phyloP scores from a whole-genome alignment of 2,888 invertebrate species.

The Drosophila flavopinicola region DNA sequence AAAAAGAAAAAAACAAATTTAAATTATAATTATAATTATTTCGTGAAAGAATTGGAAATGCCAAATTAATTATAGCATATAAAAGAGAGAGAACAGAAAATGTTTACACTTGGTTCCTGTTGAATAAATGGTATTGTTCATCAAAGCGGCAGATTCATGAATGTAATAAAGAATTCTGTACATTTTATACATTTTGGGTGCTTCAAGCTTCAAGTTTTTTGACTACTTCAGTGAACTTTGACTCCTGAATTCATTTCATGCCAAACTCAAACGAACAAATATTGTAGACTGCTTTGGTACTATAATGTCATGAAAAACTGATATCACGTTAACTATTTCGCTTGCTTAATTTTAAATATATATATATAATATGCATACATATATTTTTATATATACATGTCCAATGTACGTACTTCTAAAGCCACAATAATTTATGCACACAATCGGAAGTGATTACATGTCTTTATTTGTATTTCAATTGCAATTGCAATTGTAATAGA shows the following conservation, averaged over 20 bases:
- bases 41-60: slow-evolving; percentile 51
- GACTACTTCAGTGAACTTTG: neutral
- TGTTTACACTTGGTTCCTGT: slow-evolving; percentile 73
- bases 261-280: slow-evolving; percentile 30
- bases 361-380: slow-evolving; percentile 33
- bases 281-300: slow-evolving; percentile 57
- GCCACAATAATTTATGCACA: slow-evolving; percentile 55
- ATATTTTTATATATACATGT: slow-evolving; percentile 44
- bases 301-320: slow-evolving; percentile 27
- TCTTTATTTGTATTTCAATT: neutral
- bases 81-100: slow-evolving; percentile 37
- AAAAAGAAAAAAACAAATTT: slow-evolving; percentile 12
- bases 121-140: slow-evolving; percentile 49
- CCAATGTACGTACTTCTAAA: slow-evolving; percentile 41
- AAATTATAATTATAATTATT: slow-evolving; percentile 31
- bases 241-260: slow-evolving; percentile 7
- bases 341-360: slow-evolving; percentile 42
- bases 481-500: slow-evolving; percentile 16
- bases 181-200: slow-evolving; percentile 7
- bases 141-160: slow-evolving; percentile 53
- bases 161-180: slow-evolving; percentile 6
- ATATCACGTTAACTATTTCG: slow-evolving; percentile 37
- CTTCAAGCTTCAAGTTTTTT: slow-evolving; percentile 1
- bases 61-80: slow-evolving; percentile 52
- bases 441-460: slow-evolving; percentile 2